Evolutionary conservation across 2,113 vertebrate species (phyloP), one percentile per base, ranked within the genome.

Genomic region (Leptodactylus fuscus): DNA sequence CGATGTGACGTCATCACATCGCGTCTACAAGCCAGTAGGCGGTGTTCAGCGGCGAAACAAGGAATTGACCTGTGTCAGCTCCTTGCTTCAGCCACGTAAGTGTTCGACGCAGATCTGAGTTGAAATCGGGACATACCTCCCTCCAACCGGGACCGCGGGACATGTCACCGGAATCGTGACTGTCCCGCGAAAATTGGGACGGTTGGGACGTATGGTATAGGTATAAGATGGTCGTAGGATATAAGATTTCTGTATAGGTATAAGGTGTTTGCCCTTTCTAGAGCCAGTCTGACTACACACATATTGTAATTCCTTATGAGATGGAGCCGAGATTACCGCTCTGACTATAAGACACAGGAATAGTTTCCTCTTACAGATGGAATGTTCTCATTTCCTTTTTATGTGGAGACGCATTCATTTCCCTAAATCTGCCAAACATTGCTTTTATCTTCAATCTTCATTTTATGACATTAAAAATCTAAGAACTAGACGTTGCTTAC

Each of bases 361-460:
- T 53, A 82, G 81, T 49, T 29, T 32, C 5, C 44, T 71, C 62
- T 71, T 48, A 69, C 41, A 67, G 44, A 55, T 71, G 81, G 65
- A 71, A 82, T 53, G 38, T 82, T 82, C 27, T 82, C 62, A 70
- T 82, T 70, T 82, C 29, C 20, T 71, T 71, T 71, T 82, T 82
- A 71, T 81, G 48, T 38, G 67, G 67, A 53, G 38, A 69, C 71
- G 29, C 55, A 38, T 44, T 73, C 7, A 81, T 27, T 44, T 62
- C 4, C n/a, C 15, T 51, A 76, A 51, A 48, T 49, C 27, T 75
- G 24, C 15, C 44, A 75, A 48, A 75, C 29, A 49, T 16, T 81
- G 75, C 29, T 58, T 38, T 78, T 55, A 74, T 74, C 38, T 78
- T n/a, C 38, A 3, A 55, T 53, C 18, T 55, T 78, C 20, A 34